Conservation (phyloP, 2,113 vertebrate species). For the Tringa solitaria region DNA sequence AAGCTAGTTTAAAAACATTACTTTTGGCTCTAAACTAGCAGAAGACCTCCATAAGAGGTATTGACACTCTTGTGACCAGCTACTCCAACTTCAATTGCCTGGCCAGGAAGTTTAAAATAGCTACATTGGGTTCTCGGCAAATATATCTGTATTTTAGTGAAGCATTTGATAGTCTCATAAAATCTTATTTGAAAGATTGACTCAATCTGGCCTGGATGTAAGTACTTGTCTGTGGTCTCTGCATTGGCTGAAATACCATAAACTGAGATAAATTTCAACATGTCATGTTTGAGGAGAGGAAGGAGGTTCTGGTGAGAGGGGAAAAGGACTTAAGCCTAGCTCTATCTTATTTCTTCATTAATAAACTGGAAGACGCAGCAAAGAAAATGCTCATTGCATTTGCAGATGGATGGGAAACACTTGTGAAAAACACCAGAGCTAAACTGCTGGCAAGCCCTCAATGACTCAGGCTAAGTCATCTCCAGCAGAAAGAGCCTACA, state of each 20-base stretch:
- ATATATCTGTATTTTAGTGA: not conserved
- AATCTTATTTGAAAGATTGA: slow-evolving; percentile 9
- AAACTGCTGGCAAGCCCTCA: not conserved
- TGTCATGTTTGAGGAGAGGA: not conserved
- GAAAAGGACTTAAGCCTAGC: not conserved
- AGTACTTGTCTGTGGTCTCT: not conserved
- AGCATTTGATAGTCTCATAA: slow-evolving; percentile 12
- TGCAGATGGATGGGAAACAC: not conserved
- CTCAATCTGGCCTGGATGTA: not conserved
- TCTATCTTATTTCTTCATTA: not conserved
- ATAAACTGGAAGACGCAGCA: not conserved
- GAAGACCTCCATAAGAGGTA: not conserved
- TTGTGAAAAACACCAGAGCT: not conserved
- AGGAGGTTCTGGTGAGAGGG: not conserved
- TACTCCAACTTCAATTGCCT: not conserved
- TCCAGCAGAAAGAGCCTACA: not conserved
- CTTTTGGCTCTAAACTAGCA: not conserved
- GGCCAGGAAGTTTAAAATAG: not conserved
- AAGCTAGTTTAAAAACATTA: not conserved
- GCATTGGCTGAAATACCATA: not conserved
- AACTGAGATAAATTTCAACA: not conserved
- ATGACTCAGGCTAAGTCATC: not conserved
- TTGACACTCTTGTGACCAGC: not conserved
- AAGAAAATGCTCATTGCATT: not conserved
- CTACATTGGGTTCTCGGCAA: not conserved